Evolutionary conservation across 35 echinoderm and acorn worm genomes (phyloP).

Genomic region (Apostichopus parvimensis): DNA sequence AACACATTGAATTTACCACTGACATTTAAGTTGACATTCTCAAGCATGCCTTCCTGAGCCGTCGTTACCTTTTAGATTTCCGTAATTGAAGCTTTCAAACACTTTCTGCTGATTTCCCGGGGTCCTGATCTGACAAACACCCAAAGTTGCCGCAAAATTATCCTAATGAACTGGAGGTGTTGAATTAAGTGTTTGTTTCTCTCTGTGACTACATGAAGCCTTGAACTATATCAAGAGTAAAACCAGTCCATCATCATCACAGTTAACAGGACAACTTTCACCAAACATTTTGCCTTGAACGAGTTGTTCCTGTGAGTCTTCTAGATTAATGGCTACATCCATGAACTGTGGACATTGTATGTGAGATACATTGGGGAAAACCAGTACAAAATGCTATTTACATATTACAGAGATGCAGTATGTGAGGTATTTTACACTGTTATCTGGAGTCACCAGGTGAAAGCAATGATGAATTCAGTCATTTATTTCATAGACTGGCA

Average conservation of each 20-base stretch:
- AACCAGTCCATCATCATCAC: not conserved
- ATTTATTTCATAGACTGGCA: too few species aligned
- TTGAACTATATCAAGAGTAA: not conserved
- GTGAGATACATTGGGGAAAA: too few species aligned
- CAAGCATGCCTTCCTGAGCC: not conserved
- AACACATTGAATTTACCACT: constrained; percentile 11
- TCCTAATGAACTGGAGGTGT: constrained; percentile 28
- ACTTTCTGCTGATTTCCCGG: not conserved
- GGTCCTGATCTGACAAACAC: not conserved
- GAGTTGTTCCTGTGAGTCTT: too few species aligned
- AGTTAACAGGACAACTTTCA: too few species aligned
- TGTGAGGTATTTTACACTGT: too few species aligned
- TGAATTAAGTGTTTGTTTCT: not conserved
- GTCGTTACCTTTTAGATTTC: not conserved
- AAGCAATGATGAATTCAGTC: too few species aligned
- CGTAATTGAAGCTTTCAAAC: constrained; percentile 11
- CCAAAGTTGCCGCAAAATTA: not conserved
- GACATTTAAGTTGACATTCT: constrained; percentile 36
- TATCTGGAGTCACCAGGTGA: too few species aligned
- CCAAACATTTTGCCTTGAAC: too few species aligned
- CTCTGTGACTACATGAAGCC: not conserved
- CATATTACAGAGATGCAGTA: too few species aligned
- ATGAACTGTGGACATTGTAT: too few species aligned
- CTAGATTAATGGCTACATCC: too few species aligned
- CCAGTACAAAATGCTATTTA: too few species aligned